phyloP scores from a whole-genome alignment of 2,113 vertebrate genomes.

The Xenopus tropicalis region UCB_Xtro_10.0 CM004449.2:106766001-106766500 shows the following conservation, averaged over 20 bases:
- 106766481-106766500: neutral
- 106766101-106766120: no score
- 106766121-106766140: no score
- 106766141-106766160: neutral
- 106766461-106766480: constrained; percentile 22
- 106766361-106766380: no score
- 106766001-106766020: no score
- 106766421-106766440: no score
- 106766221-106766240: neutral
- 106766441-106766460: neutral
- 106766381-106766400: no score
- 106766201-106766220: neutral
- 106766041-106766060: no score
- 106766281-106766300: neutral
- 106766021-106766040: no score
- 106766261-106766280: neutral
- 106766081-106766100: no score
- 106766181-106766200: neutral
- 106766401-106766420: no score
- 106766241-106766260: neutral
- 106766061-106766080: no score
- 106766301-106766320: neutral
- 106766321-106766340: neutral
- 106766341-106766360: no score
- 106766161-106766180: constrained; percentile 34